phyloP scores from a whole-genome alignment of 2,797 vertebrate genomes.

The Pangasius djambal region DNA sequence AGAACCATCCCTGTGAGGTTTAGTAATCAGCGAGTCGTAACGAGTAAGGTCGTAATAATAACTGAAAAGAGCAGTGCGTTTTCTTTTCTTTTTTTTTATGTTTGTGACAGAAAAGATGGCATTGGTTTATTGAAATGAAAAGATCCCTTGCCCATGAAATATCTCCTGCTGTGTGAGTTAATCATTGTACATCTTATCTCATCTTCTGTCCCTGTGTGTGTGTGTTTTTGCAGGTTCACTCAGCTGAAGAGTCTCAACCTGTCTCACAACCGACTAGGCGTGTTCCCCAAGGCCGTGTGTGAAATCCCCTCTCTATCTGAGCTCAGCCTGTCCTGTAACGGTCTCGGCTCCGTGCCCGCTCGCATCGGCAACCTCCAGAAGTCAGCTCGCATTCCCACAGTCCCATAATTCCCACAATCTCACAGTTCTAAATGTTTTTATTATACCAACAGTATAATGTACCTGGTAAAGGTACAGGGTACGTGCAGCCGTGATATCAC shows the following conservation, averaged over 20 bases:
- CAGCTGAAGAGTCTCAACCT: slow-evolving; percentile 94
- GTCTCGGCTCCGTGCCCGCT: slow-evolving; percentile 79
- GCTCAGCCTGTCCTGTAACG: slow-evolving; percentile 93
- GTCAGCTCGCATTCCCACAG: slow-evolving; percentile 66
- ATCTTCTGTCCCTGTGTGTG: slow-evolving; percentile 8
- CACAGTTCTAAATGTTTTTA: neutral
- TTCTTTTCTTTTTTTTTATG: neutral
- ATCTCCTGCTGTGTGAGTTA: slow-evolving; percentile 15
- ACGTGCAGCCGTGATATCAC: slow-evolving; percentile 8
- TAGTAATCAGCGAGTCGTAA: neutral
- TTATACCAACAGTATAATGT: neutral
- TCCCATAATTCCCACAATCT: too few species aligned
- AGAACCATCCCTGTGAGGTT: neutral
- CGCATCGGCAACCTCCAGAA: slow-evolving; percentile 86
- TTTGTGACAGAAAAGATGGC: neutral
- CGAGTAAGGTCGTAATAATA: neutral
- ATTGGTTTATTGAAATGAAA: neutral
- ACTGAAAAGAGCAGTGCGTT: neutral
- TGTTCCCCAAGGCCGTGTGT: slow-evolving; percentile 89
- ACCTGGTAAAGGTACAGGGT: slow-evolving; percentile 24
- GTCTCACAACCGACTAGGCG: slow-evolving; percentile 91
- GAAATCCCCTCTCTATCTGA: slow-evolving; percentile 90
- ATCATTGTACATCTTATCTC: slow-evolving; percentile 42
- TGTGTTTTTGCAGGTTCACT: slow-evolving; percentile 81
- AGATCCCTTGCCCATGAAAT: neutral